phyloP scores from a whole-genome alignment of 2,797 vertebrate species.

The Sebastes miniatus region DNA sequence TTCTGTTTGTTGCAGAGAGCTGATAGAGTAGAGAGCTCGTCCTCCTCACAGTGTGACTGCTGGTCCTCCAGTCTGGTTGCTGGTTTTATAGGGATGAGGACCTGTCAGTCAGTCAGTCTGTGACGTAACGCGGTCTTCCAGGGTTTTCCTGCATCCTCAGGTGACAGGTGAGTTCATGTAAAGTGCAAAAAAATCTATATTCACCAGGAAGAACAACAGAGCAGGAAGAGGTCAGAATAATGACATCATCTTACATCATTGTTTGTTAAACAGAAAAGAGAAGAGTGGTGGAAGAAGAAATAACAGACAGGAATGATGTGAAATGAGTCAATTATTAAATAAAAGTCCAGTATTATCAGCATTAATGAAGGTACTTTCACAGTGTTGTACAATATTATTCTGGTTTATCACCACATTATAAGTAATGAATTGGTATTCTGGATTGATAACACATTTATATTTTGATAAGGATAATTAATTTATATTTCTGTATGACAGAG shows the following conservation, averaged over 20 bases:
- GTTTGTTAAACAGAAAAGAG: neutral
- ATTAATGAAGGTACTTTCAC: neutral
- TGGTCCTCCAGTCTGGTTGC: too few relatives aligned
- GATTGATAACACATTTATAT: too few relatives aligned
- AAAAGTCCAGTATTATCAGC: neutral
- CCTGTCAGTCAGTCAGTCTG: constrained; percentile 35
- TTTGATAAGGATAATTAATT: too few relatives aligned
- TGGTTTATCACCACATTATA: neutral
- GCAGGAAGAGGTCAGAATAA: neutral
- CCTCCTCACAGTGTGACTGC: too few relatives aligned
- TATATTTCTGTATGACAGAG: too few relatives aligned
- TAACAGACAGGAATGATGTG: too few relatives aligned
- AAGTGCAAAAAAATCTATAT: neutral
- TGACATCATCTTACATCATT: neutral
- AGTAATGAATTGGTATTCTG: too few relatives aligned
- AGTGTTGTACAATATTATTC: neutral
- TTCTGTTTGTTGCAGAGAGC: neutral
- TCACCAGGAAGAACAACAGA: neutral
- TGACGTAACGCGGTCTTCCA: neutral
- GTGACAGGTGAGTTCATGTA: constrained; percentile 56
- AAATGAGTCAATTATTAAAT: neutral
- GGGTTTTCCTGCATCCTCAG: constrained; percentile 69
- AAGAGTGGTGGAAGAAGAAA: neutral
- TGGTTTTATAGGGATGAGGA: neutral
- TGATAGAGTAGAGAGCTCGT: neutral